phyloP scores from a whole-genome alignment of 2,113 vertebrate species.

The Elgaria multicarinata region DNA sequence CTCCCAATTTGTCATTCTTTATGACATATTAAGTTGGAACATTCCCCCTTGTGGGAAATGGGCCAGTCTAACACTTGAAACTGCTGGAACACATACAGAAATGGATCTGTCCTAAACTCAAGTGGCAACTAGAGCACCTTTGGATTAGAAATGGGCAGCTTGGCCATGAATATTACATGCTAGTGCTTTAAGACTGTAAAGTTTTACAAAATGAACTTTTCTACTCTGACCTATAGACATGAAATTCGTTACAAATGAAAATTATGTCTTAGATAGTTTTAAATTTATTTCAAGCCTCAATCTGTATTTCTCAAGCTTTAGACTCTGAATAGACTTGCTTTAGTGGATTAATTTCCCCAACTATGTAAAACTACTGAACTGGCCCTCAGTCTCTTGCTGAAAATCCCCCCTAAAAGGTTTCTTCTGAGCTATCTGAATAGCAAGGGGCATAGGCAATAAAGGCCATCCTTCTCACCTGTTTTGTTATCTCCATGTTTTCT shows the following conservation, averaged over 20 bases:
- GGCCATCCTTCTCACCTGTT: slow-evolving; percentile 69
- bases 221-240: background rate
- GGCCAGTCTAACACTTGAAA: background rate
- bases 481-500: slow-evolving; percentile 71
- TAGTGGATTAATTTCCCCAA: slow-evolving; percentile 36
- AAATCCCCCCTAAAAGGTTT: slow-evolving; percentile 2
- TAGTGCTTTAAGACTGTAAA: background rate
- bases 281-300: no score
- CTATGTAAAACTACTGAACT: background rate
- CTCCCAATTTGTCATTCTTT: background rate
- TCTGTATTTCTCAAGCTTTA: slow-evolving; percentile 17
- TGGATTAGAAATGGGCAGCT: background rate
- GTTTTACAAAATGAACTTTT: background rate
- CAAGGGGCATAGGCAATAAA: slow-evolving; percentile 22
- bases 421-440: slow-evolving; percentile 39
- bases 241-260: background rate
- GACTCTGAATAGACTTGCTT: slow-evolving; percentile 15
- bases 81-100: background rate
- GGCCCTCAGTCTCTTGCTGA: background rate
- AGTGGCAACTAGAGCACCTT: background rate
- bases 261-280: background rate
- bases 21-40: background rate
- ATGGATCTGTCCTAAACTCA: no score
- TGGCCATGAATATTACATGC: background rate
- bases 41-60: background rate